Percentiles rank a stretch among this genome's conserved stretches.
Conservation (phyloP, 1,140 invertebrate genomes). For the roundworm (Caenorhabditis elegans) region DNA sequence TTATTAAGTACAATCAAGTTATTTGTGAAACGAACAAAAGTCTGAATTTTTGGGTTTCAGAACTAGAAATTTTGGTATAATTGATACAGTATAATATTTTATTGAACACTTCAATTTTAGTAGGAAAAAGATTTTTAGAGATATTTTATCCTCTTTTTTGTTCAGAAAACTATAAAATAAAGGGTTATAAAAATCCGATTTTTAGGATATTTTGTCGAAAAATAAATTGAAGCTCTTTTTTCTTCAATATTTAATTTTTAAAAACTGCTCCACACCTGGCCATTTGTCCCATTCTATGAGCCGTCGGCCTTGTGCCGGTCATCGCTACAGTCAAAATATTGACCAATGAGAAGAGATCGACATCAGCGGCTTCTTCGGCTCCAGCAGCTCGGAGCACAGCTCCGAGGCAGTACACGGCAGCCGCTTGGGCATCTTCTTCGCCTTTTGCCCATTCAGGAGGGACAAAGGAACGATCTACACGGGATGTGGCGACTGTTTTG, state of each 20-base stretch:
- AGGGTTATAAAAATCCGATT: too few relatives aligned
- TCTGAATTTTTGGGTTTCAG: too few relatives aligned
- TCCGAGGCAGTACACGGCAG: constrained; percentile 45
- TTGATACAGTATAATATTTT: too few relatives aligned
- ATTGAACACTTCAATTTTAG: too few relatives aligned
- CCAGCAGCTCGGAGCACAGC: constrained; percentile 40
- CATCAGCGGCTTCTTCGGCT: constrained; percentile 38
- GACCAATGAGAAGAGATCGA: constrained; percentile 46
- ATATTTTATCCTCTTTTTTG: too few relatives aligned
- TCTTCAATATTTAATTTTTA: neutral
- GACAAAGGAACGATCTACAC: constrained; percentile 13
- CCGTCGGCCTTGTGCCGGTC: constrained; percentile 44
- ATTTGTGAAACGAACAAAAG: too few relatives aligned
- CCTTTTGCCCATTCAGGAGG: constrained; percentile 43
- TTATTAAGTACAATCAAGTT: too few relatives aligned
- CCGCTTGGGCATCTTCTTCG: constrained; percentile 34
- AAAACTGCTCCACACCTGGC: neutral
- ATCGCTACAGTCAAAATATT: constrained; percentile 44
- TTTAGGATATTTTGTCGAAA: too few relatives aligned
- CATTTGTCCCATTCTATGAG: constrained; percentile 46
- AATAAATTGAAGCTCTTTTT: too few relatives aligned
- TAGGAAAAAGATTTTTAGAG: too few relatives aligned
- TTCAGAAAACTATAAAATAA: too few relatives aligned
- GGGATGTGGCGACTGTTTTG: constrained; percentile 17
- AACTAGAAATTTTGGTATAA: too few relatives aligned